phyloP scores from a whole-genome alignment of 2,113 vertebrate genomes.

The Candoia aspera region DNA sequence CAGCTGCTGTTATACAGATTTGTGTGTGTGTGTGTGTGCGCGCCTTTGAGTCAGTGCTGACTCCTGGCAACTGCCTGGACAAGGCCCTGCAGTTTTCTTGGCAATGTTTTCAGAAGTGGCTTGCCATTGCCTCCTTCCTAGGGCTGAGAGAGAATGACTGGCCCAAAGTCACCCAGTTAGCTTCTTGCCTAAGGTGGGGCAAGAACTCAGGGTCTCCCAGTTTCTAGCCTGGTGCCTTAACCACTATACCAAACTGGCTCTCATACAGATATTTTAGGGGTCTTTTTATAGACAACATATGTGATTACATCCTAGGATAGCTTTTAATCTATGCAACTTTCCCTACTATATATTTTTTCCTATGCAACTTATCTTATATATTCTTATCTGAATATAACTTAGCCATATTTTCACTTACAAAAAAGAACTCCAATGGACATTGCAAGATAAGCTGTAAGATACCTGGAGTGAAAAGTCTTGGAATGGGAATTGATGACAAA shows the following conservation, averaged over 20 bases:
- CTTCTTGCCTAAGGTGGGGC: not conserved
- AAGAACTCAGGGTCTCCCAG: not conserved
- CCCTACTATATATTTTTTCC: not conserved
- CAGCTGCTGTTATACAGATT: too few relatives aligned
- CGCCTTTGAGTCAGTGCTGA: too few relatives aligned
- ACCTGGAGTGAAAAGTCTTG: not conserved
- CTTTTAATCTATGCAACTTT: not conserved
- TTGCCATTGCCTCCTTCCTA: too few relatives aligned
- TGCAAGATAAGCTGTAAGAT: not conserved
- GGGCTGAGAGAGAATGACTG: too few relatives aligned
- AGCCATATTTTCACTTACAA: not conserved
- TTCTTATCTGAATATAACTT: not conserved
- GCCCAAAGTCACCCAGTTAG: not conserved
- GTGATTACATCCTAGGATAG: not conserved
- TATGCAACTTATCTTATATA: not conserved
- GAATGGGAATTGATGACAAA: not conserved
- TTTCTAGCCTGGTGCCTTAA: not conserved
- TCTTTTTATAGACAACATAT: not conserved
- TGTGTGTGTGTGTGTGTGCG: too few relatives aligned
- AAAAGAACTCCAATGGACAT: not conserved
- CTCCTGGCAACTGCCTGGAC: too few relatives aligned
- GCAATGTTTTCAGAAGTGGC: too few relatives aligned
- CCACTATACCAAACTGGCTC: not conserved
- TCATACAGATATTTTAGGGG: not conserved
- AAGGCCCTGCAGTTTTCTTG: too few relatives aligned